Conservation (phyloP, 2,888 invertebrate species). For the Tipula helvola region DNA sequence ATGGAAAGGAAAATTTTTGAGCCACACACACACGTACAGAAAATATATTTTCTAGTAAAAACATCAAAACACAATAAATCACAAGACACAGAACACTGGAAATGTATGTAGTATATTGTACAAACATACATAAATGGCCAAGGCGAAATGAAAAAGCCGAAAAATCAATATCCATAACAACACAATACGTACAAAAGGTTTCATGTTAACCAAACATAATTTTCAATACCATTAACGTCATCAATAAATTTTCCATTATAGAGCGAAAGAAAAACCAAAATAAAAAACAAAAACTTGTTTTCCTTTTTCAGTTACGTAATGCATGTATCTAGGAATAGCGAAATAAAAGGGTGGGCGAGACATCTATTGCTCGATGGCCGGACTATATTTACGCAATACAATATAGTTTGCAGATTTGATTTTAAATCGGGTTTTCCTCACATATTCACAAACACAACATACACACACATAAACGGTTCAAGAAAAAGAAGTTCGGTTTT, state of each 20-base stretch:
- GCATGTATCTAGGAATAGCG: not conserved
- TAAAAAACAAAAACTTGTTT: not conserved
- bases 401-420: not conserved
- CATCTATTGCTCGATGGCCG: not conserved
- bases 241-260: not conserved
- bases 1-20: not conserved
- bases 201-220: not conserved
- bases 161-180: not conserved
- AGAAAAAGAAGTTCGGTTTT: too few relatives aligned
- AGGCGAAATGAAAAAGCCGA: not conserved
- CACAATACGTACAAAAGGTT: not conserved
- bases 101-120: not conserved
- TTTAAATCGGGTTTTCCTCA: not conserved
- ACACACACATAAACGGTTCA: too few relatives aligned
- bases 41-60: not conserved
- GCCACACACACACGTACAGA: not conserved
- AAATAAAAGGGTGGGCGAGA: not conserved
- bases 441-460: not conserved
- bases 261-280: not conserved
- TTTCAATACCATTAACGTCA: conserved; percentile 4
- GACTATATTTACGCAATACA: not conserved
- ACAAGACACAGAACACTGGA: not conserved
- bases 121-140: not conserved
- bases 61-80: not conserved
- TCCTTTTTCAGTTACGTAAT: not conserved